A percentile compares a stretch with the other conserved stretches of the same genome.
Evolutionary conservation across 92 coral and sea anemone genomes (phyloP).

Genomic region (Porites divaricata): DNA sequence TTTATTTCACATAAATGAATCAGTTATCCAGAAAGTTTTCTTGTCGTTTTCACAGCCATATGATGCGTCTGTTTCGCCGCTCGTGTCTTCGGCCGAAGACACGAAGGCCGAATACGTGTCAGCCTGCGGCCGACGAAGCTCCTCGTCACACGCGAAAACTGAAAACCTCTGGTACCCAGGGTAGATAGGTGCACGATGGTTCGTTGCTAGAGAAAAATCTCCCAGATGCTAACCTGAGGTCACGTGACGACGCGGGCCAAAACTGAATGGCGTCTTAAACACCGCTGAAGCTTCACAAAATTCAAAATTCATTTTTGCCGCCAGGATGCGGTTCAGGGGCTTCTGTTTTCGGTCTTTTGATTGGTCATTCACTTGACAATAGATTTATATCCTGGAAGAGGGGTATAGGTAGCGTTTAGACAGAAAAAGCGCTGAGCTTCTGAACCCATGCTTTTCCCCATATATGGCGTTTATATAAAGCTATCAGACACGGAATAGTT

Average conservation of each 20-base stretch:
- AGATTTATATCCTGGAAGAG: neutral
- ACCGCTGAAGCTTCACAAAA: neutral
- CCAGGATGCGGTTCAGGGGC: neutral
- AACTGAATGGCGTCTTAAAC: slow-evolving; percentile 2
- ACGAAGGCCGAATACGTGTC: too few relatives aligned
- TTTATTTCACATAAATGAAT: too few relatives aligned
- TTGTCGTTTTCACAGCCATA: too few relatives aligned
- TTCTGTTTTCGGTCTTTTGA: neutral
- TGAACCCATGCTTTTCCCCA: neutral
- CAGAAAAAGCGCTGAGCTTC: neutral
- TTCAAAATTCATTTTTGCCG: neutral
- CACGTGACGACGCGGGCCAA: neutral
- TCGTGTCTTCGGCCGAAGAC: too few relatives aligned
- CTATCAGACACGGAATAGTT: neutral
- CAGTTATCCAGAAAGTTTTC: too few relatives aligned
- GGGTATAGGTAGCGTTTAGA: neutral
- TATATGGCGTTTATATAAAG: neutral
- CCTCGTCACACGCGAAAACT: too few relatives aligned
- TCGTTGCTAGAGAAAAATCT: slow-evolving; percentile 12
- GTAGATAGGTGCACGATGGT: neutral
- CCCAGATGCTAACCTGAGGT: slow-evolving; percentile 19
- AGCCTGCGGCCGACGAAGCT: too few relatives aligned
- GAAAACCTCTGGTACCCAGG: too few relatives aligned
- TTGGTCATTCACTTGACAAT: neutral
- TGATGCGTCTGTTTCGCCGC: too few relatives aligned